A percentile compares a stretch with the other conserved stretches of the same genome.
These are phyloP conservation scores for Stomatorhinus walkeri DNA, from an alignment of 2,797 vertebrate genomes.

Conservation along the genomic window DNA sequence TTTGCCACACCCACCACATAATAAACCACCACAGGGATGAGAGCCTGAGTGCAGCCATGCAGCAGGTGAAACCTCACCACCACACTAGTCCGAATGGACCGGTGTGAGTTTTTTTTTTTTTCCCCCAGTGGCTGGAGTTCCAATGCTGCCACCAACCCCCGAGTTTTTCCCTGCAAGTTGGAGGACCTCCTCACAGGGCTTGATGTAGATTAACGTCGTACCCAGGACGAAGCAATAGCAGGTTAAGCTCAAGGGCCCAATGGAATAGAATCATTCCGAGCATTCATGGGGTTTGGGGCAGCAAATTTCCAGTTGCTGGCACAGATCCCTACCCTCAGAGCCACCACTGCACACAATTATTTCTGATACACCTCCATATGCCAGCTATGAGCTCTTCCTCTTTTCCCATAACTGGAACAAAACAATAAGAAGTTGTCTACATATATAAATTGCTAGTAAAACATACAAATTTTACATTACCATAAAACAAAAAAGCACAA, in stretches of 20 bases:
- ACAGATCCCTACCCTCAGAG: neutral
- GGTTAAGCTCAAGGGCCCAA: neutral
- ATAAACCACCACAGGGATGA: too few relatives aligned
- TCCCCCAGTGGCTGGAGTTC: neutral
- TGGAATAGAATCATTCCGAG: neutral
- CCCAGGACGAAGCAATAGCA: neutral
- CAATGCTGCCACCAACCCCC: neutral
- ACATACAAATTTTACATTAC: neutral
- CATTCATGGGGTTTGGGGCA: neutral
- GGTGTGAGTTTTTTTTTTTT: neutral
- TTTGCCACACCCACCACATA: too few relatives aligned
- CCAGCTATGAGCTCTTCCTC: neutral
- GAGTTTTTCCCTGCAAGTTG: neutral
- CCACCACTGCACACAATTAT: neutral
- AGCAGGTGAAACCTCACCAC: neutral
- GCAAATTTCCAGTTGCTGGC: neutral
- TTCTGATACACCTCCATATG: neutral
- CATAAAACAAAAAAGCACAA: neutral
- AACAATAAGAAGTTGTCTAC: neutral
- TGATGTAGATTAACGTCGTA: neutral
- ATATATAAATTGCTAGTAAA: neutral
- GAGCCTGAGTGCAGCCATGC: neutral
- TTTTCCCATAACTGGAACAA: neutral
- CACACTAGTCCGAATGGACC: neutral
- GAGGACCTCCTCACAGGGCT: neutral